Percentiles rank a stretch among this genome's conserved stretches.
phyloP scores from a whole-genome alignment of 2,113 vertebrate species.

The Platichthys flesus region DNA sequence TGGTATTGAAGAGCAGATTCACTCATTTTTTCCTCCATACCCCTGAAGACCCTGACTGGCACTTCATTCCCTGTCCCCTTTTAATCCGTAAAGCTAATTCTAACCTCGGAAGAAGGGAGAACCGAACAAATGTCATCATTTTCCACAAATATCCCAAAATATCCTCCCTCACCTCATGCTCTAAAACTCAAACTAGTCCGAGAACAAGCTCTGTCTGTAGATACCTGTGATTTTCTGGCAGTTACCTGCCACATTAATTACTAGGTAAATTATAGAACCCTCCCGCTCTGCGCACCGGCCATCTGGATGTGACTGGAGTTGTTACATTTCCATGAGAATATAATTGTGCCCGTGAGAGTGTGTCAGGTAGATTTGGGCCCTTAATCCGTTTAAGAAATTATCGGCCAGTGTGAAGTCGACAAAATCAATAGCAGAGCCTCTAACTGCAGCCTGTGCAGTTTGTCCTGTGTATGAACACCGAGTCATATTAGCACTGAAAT shows the following conservation, averaged over 20 bases:
- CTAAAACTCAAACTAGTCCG: slow-evolving; percentile 1
- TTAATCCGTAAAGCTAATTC: slow-evolving; percentile 13
- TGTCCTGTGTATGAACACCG: background rate
- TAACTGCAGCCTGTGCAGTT: background rate
- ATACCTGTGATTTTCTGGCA: slow-evolving; percentile 10
- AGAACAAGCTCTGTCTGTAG: slow-evolving; percentile 35
- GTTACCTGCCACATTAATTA: slow-evolving; percentile 41
- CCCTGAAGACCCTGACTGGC: background rate
- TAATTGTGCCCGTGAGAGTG: slow-evolving; percentile 24
- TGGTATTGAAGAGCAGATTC: slow-evolving; percentile 18
- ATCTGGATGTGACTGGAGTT: slow-evolving; percentile 37
- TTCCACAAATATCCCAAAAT: slow-evolving; percentile 20
- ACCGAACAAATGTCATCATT: slow-evolving; percentile 12
- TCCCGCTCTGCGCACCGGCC: slow-evolving; percentile 25
- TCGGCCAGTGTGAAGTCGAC: slow-evolving; percentile 10
- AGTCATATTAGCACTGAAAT: background rate
- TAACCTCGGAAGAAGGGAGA: background rate
- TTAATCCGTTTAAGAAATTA: slow-evolving; percentile 18
- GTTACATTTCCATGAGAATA: slow-evolving; percentile 20
- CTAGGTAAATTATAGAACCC: slow-evolving; percentile 39
- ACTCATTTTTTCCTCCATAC: background rate
- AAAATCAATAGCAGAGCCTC: background rate
- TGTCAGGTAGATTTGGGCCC: slow-evolving; percentile 5
- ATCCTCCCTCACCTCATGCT: slow-evolving; percentile 22
- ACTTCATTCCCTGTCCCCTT: background rate